Evolutionary conservation across 2,797 vertebrate genomes (phyloP).

Genomic region (Cuniculus paca): DNA sequence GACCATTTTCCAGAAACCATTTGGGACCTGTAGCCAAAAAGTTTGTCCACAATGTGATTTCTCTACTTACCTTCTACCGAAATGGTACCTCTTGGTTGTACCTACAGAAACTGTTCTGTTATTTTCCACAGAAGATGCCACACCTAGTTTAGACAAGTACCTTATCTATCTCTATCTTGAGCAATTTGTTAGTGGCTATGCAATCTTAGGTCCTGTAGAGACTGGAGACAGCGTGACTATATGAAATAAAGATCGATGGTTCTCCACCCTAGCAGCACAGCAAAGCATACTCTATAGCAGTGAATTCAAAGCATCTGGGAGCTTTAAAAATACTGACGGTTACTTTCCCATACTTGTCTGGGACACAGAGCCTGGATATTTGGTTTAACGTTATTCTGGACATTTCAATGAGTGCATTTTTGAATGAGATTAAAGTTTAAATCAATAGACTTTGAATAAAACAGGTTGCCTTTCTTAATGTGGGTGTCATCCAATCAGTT

Average conservation of each 20-base stretch:
- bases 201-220: background rate
- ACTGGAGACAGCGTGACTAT: background rate
- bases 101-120: background rate
- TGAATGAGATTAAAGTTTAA: background rate
- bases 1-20: background rate
- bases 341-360: background rate
- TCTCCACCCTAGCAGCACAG: background rate
- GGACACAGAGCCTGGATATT: background rate
- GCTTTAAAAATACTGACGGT: background rate
- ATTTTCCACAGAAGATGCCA: background rate
- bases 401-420: constrained; percentile 4
- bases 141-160: background rate
- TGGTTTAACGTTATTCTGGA: background rate
- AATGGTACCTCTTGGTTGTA: background rate
- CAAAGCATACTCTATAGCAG: background rate
- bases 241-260: background rate
- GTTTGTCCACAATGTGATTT: background rate
- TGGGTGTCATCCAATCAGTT: background rate
- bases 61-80: background rate
- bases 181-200: background rate
- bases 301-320: background rate
- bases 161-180: background rate
- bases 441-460: background rate
- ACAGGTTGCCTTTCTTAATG: background rate
- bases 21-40: background rate